phyloP scores from a whole-genome alignment of 2,888 invertebrate species.

The Melinaea marsaeus region DNA sequence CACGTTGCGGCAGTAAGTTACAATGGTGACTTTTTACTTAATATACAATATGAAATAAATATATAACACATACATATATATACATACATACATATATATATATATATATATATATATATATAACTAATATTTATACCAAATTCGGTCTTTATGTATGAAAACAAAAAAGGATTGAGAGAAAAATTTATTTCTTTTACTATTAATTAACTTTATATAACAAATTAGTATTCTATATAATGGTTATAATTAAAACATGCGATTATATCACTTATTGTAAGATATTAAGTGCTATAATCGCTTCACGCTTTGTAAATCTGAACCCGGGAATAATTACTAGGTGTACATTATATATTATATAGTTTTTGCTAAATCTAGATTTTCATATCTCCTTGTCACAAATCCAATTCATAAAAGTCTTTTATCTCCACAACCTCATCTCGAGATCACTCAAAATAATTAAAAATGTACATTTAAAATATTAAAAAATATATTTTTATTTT shows the following conservation, averaged over 20 bases:
- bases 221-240: too few relatives aligned
- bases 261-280: too few relatives aligned
- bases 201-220: too few relatives aligned
- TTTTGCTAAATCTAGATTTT: not conserved
- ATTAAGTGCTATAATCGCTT: too few relatives aligned
- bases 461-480: constrained; percentile 16
- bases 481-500: not conserved
- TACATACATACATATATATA: not conserved
- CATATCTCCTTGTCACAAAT: constrained; percentile 4
- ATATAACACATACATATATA: not conserved
- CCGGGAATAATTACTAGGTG: constrained; percentile 27
- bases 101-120: not conserved
- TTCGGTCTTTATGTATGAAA: too few relatives aligned
- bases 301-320: constrained; percentile 5
- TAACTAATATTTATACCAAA: not conserved
- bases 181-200: too few relatives aligned
- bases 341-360: constrained; percentile 5
- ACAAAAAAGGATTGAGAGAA: too few relatives aligned
- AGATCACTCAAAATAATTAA: constrained; percentile 31
- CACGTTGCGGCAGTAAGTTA: constrained; percentile 36
- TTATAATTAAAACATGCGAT: too few relatives aligned
- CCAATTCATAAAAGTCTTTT: constrained; percentile 24
- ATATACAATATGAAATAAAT: not conserved
- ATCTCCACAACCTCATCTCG: constrained; percentile 22
- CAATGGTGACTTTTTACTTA: not conserved